Evolutionary conservation across 2,113 vertebrate species (phyloP).

Genomic region (Dicentrarchus labrax): DNA sequence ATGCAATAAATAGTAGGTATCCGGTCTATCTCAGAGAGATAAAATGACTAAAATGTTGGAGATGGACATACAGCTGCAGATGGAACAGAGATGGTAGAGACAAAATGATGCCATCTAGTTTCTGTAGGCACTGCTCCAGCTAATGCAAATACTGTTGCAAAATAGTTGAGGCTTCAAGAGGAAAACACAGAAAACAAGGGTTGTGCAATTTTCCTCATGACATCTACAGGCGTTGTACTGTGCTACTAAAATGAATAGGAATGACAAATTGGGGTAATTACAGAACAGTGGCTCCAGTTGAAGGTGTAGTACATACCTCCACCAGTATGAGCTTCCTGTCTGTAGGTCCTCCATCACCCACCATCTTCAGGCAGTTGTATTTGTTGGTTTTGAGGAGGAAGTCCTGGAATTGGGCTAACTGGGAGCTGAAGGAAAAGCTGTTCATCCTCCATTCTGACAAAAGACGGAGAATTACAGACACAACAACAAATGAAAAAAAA

Average conservation of each 20-base stretch:
- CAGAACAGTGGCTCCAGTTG: neutral
- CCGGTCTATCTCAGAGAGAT: no score
- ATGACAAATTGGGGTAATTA: neutral
- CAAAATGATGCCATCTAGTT: neutral
- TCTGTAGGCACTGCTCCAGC: no score
- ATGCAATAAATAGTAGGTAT: no score
- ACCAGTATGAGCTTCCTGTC: slow-evolving; percentile 91
- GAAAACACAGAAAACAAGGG: neutral
- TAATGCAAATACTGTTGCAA: no score
- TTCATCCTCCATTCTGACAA: slow-evolving; percentile 84
- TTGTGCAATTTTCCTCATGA: neutral
- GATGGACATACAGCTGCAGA: no score
- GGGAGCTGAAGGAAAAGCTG: slow-evolving; percentile 84
- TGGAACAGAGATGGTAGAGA: neutral
- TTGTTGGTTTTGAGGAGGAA: slow-evolving; percentile 96
- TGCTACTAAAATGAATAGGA: neutral
- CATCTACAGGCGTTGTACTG: neutral
- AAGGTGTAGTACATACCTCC: slow-evolving; percentile 84
- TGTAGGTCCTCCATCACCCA: slow-evolving; percentile 83
- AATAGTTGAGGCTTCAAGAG: no score
- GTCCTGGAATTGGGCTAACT: slow-evolving; percentile 90
- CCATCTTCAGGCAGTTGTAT: slow-evolving; percentile 92
- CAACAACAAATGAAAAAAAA: neutral
- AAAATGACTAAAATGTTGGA: no score
- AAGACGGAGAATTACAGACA: neutral